Conservation (phyloP, 2,888 invertebrate species). For the Omphaloscelis lunosa region DNA sequence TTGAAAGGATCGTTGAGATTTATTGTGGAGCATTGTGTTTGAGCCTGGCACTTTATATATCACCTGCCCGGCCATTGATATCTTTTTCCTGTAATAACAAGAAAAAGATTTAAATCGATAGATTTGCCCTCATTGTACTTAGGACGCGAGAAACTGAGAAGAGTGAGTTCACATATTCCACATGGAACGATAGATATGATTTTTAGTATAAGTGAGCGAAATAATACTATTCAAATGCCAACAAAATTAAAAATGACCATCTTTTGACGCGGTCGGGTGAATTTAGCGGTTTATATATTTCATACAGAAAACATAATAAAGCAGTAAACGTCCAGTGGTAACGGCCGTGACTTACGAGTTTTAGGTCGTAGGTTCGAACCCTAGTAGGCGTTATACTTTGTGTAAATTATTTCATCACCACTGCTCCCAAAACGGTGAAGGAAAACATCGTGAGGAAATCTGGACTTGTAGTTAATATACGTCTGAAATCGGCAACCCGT, state of each 20-base stretch:
- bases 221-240: not conserved
- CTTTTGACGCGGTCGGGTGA: not conserved
- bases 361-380: no score
- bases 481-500: no score
- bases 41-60: not conserved
- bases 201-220: not conserved
- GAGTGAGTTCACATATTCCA: not conserved
- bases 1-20: not conserved
- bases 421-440: no score
- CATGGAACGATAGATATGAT: not conserved
- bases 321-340: no score
- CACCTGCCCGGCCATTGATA: not conserved
- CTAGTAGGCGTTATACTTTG: no score
- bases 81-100: not conserved
- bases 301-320: not conserved
- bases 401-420: no score
- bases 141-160: not conserved
- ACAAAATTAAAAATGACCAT: not conserved
- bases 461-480: no score
- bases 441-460: no score
- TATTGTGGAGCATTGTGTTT: slow-evolving; percentile 8
- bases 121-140: not conserved
- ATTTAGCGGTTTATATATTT: not conserved
- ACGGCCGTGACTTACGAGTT: no score
- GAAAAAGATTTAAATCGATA: not conserved